phyloP scores from a whole-genome alignment of 1,140 invertebrate genomes.

The Drosophila rufa region DNA sequence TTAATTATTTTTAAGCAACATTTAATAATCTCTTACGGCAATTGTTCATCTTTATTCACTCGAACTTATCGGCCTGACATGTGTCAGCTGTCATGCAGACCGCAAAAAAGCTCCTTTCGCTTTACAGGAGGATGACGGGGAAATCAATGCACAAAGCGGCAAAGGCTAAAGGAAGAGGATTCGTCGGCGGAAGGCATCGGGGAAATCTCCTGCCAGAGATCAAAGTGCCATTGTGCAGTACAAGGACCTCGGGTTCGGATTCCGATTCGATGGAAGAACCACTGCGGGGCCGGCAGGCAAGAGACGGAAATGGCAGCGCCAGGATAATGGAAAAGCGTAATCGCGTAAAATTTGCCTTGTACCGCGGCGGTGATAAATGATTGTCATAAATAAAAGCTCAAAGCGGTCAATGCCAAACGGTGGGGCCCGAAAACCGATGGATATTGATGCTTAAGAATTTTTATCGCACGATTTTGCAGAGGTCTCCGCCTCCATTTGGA shows the following conservation, averaged over 20 bases:
- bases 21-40: slow-evolving; percentile 48
- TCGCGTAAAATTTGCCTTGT: slow-evolving; percentile 80
- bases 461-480: slow-evolving; percentile 79
- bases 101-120: slow-evolving; percentile 36
- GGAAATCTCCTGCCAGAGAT: slow-evolving; percentile 54
- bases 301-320: slow-evolving; percentile 22
- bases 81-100: slow-evolving; percentile 57
- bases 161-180: not conserved
- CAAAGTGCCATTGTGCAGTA: slow-evolving; percentile 61
- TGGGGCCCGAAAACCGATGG: slow-evolving; percentile 57
- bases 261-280: slow-evolving; percentile 14
- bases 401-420: slow-evolving; percentile 56
- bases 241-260: slow-evolving; percentile 24
- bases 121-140: slow-evolving; percentile 11
- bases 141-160: slow-evolving; percentile 49
- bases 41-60: slow-evolving; percentile 63
- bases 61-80: slow-evolving; percentile 51
- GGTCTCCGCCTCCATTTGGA: slow-evolving; percentile 44
- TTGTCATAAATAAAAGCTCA: slow-evolving; percentile 80
- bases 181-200: slow-evolving; percentile 27
- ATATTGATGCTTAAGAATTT: slow-evolving; percentile 84
- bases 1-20: slow-evolving; percentile 64
- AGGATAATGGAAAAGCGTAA: slow-evolving; percentile 80
- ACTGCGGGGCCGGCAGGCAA: not conserved
- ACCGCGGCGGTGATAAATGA: slow-evolving; percentile 75